phyloP scores from a whole-genome alignment of 2,797 vertebrate species.

The Eupleurogrammus muticus region DNA sequence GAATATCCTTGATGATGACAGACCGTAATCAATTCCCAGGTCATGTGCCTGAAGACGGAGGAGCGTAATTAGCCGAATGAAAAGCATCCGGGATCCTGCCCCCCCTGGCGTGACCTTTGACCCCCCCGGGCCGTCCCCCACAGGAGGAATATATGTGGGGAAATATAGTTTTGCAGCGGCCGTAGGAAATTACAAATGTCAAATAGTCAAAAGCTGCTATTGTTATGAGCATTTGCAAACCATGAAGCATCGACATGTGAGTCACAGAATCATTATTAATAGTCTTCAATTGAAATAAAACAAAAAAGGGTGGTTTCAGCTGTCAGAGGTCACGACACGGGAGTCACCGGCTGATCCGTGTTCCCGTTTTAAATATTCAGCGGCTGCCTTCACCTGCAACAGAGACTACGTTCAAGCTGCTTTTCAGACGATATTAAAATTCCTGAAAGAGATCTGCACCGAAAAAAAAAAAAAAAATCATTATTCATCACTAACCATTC shows the following conservation, averaged over 20 bases:
- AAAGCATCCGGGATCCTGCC: background rate
- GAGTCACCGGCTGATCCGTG: slow-evolving; percentile 27
- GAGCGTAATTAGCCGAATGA: slow-evolving; percentile 26
- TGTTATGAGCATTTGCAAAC: background rate
- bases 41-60: background rate
- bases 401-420: slow-evolving; percentile 54
- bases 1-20: background rate
- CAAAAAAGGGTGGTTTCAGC: background rate
- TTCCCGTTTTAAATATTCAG: slow-evolving; percentile 66
- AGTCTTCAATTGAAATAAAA: slow-evolving; percentile 17
- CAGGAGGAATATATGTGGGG: too few species aligned
- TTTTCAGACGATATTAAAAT: slow-evolving; percentile 66
- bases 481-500: slow-evolving; percentile 67
- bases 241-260: background rate
- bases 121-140: too few species aligned
- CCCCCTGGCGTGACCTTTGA: too few species aligned
- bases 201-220: background rate
- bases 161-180: slow-evolving; percentile 30
- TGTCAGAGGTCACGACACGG: slow-evolving; percentile 55
- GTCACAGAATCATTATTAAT: background rate
- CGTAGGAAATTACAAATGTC: slow-evolving; percentile 4
- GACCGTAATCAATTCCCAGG: slow-evolving; percentile 9
- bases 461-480: slow-evolving; percentile 60
- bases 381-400: slow-evolving; percentile 54
- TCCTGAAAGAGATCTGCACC: slow-evolving; percentile 61